Evolutionary conservation across 1,140 invertebrate genomes (phyloP).

Genomic region (Brachionus asplanchnoidis): DNA sequence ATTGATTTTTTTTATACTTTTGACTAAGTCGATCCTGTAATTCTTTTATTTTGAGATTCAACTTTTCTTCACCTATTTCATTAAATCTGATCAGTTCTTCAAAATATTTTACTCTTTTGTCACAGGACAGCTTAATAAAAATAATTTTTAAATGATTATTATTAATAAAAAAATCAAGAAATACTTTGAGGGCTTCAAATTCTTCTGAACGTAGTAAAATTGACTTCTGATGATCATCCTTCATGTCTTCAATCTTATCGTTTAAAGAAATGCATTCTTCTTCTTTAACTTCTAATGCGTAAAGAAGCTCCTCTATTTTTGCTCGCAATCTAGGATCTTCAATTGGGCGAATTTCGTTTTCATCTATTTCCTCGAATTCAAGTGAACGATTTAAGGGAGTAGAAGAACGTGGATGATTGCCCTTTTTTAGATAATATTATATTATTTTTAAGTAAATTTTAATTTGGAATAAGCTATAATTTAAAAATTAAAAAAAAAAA

Average conservation of each 20-base stretch:
- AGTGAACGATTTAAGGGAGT: not conserved
- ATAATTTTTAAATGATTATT: not conserved
- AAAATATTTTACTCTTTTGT: not conserved
- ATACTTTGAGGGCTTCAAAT: too few relatives aligned
- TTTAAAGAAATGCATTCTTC: not conserved
- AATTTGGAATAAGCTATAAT: too few relatives aligned
- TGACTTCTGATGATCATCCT: not conserved
- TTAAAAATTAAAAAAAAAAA: too few relatives aligned
- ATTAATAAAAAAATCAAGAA: not conserved
- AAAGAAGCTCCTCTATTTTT: too few relatives aligned
- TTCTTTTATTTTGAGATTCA: not conserved
- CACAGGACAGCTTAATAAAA: not conserved
- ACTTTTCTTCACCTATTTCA: not conserved
- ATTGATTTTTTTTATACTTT: not conserved
- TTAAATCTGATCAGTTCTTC: not conserved
- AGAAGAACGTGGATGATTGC: not conserved
- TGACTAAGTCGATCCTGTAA: not conserved
- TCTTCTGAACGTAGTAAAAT: not conserved
- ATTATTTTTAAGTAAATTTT: too few relatives aligned
- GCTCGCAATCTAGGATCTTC: not conserved
- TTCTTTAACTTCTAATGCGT: too few relatives aligned
- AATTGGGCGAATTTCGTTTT: not conserved
- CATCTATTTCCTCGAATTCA: not conserved
- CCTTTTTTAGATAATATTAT: too few relatives aligned
- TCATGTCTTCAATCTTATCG: not conserved